Evolutionary conservation across 2,888 invertebrate species (phyloP).

Genomic region (Pantelozetes paolii): DNA sequence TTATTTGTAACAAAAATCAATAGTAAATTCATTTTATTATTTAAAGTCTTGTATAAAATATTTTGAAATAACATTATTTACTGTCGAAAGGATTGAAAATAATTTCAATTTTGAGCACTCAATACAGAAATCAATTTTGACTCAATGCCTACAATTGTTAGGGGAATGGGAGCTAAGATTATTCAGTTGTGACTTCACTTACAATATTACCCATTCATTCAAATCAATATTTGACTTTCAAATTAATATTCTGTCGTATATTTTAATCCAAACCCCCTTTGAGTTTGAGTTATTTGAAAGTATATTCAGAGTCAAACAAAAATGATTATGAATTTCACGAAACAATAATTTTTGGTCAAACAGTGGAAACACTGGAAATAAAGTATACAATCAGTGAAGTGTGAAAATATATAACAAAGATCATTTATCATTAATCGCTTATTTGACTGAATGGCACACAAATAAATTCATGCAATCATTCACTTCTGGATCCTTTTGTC

Average conservation of each 20-base stretch:
- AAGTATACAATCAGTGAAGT: too few relatives aligned
- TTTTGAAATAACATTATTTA: too few relatives aligned
- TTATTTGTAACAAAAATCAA: too few relatives aligned
- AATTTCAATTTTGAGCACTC: not conserved
- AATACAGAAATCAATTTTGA: not conserved
- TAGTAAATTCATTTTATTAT: too few relatives aligned
- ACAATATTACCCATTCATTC: not conserved
- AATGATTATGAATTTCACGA: too few relatives aligned
- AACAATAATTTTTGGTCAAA: too few relatives aligned
- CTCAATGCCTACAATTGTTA: too few relatives aligned
- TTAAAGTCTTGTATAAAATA: too few relatives aligned
- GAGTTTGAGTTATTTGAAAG: too few relatives aligned
- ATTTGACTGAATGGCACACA: conserved; percentile 6
- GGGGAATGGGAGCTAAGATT: too few relatives aligned
- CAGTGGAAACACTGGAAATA: too few relatives aligned
- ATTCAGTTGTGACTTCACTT: not conserved
- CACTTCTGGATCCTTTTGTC: conserved; percentile 15
- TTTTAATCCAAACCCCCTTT: not conserved
- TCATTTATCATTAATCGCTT: conserved; percentile 1
- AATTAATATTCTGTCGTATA: not conserved
- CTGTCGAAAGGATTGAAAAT: not conserved
- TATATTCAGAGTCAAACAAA: too few relatives aligned
- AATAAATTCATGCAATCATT: conserved; percentile 19
- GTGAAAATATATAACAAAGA: not conserved
- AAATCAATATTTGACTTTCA: not conserved